A percentile compares a stretch with the other conserved stretches of the same genome.
Conservation (phyloP, 1,140 invertebrate genomes). For the Agrypnia vestita region DNA sequence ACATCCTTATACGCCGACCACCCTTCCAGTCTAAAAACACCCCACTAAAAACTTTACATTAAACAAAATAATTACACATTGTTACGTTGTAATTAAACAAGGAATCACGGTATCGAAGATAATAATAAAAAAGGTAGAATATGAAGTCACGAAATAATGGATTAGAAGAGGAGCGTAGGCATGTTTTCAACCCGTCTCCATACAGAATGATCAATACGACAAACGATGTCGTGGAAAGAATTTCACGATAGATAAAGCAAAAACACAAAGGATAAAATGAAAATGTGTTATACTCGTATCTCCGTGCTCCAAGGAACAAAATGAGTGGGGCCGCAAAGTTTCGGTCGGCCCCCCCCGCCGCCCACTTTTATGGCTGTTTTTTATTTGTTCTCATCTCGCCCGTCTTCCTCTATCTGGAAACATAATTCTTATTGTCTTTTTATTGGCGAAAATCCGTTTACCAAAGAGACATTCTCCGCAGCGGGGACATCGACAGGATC, state of each 20-base stretch:
- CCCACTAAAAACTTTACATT: too few relatives aligned
- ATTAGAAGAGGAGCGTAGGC: not conserved
- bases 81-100: too few relatives aligned
- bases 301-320: conserved; percentile 51
- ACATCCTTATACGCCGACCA: too few relatives aligned
- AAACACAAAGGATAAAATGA: conserved; percentile 54
- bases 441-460: conserved; percentile 61
- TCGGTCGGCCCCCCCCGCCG: conserved; percentile 49
- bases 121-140: too few relatives aligned
- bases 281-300: conserved; percentile 53
- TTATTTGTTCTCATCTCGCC: conserved; percentile 56
- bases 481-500: conserved; percentile 8
- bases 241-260: conserved; percentile 61
- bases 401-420: conserved; percentile 53
- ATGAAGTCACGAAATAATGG: too few relatives aligned
- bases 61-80: too few relatives aligned
- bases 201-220: conserved; percentile 49
- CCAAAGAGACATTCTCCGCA: conserved; percentile 51
- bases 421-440: conserved; percentile 62
- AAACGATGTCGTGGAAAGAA: conserved; percentile 45
- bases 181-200: conserved; percentile 11
- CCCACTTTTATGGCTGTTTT: conserved; percentile 57
- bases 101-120: too few relatives aligned
- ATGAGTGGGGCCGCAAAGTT: conserved; percentile 56
- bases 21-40: too few relatives aligned